Base-by-base conservation (phyloP, 2,113 vertebrate genomes). In the Diglossa brunneiventris region DNA sequence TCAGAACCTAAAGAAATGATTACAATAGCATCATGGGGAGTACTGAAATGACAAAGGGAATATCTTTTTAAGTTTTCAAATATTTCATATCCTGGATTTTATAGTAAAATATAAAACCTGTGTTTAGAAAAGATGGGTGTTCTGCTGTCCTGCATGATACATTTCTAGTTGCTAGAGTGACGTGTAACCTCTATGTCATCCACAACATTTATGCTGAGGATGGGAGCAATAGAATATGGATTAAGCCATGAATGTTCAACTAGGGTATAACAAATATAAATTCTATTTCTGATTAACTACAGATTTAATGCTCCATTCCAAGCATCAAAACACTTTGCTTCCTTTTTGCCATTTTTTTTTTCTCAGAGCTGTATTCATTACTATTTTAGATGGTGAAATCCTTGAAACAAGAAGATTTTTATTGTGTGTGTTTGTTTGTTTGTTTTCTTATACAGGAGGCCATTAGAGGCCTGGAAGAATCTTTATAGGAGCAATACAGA, bases 341-440 rank as follows among this genome's bases (percentile, higher is more conserved):
- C 8, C 5, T 74, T 61, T 41, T 81, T 37, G 49, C 13, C 2
- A 6, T 11, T 47, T 39, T 24, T 39, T 24, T 47, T 78, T 33
- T 1, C 13, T 87, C 64, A 53, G 19, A 24, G 28, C 33, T 58
- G 4, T 73, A 56, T 64, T 73, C 49, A 50, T 4, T 53, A 30
- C 6, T 30, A 31, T 70, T 78, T 90, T 49, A 77, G n/a, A 44
- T 24, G 3, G 5, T 27, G 20, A 76, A 64, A 39, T 90, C 42
- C 27, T 67, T 70, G 18, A 64, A 67, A 50, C 2, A 75, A 49
- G 16, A 39, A 7, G 7, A 24, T 41, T 18, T 35, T 59, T 42
- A 13, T 2, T 30, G 4, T 52, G 18, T 42, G 13, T 0, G 2
- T 75, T 24, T n/a, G 12, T 14, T 33, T 49, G 3, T 28, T 55